Base-by-base conservation (phyloP, 1,140 invertebrate species). In the Liolophura sinensis region DNA sequence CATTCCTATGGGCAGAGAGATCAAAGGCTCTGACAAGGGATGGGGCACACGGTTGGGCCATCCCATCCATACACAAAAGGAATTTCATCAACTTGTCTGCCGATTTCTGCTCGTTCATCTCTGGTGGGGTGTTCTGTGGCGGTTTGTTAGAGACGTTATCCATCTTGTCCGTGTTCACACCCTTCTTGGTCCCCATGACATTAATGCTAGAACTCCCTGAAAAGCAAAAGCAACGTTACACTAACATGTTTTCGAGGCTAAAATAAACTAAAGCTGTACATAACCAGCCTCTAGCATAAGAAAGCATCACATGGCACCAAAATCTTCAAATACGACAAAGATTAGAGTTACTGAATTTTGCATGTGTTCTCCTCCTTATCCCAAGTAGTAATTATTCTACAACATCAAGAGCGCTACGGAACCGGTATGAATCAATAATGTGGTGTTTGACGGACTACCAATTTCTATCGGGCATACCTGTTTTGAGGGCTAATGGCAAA, bases 21-120 rank as follows among this genome's bases (percentile, higher is more conserved):
- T 74, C 70, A 65, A 74, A 74, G 4, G 70, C 70, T 56, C 55
- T 62, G 15, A 69, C 70, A 15, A 72, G 48, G 40, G 62, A 64
- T 5, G 62, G 47, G 7, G 72, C 65, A 55, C 72, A 74, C 12
- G 69, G 57, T 15, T 62, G 65, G 12, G 72, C 63, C 20, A 74
- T 64, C 14, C 70, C 72, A 14, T 74, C 72, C 55, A 69, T 71
- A 9, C 67, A 62, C 52, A 67, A 64, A 40, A 74, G 58, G 54
- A 74, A 69, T 47, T 65, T 65, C 22, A 60, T 55, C 20, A 60
- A 46, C 18, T 46, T 59, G 12, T 59, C 57, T 40, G 48, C 22
- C 24, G 55, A 15, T 1, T 51, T 31, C 11, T 24, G 48, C n/a
- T 54, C 55, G 22, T 15, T 63, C 49, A 54, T 16, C 16, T 25